Conservation (phyloP, 2,113 vertebrate species). For the Campylomormyrus tamandua region DNA sequence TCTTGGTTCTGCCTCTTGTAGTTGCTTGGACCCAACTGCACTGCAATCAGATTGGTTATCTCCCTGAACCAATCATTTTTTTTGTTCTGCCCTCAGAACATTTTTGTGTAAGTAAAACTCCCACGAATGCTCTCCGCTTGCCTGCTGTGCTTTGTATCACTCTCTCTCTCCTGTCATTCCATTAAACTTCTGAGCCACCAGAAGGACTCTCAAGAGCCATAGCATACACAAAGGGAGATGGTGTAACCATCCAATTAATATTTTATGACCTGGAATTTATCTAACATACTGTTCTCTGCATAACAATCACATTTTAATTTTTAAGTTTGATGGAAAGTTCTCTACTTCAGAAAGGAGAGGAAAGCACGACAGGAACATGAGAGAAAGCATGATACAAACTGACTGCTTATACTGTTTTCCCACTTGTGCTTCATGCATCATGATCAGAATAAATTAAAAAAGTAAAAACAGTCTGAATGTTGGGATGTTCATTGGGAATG, state of each 20-base stretch:
- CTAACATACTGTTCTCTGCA: background rate
- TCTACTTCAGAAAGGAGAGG: slow-evolving; percentile 32
- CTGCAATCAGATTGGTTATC: no score
- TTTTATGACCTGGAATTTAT: background rate
- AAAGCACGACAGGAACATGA: slow-evolving; percentile 1
- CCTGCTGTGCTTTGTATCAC: slow-evolving; percentile 42
- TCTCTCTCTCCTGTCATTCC: slow-evolving; percentile 37
- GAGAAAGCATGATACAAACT: slow-evolving; percentile 41
- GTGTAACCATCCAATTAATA: background rate
- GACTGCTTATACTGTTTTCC: background rate
- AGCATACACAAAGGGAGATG: background rate
- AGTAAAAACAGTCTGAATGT: background rate
- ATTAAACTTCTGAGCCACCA: background rate
- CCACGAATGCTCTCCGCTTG: slow-evolving; percentile 25
- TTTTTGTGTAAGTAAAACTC: no score
- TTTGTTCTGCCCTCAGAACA: no score
- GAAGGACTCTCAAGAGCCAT: background rate
- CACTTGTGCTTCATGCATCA: slow-evolving; percentile 9
- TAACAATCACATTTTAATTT: background rate
- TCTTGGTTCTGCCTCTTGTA: no score
- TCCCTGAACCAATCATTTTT: no score
- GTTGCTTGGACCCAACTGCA: no score
- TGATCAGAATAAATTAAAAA: slow-evolving; percentile 29
- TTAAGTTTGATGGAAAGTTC: background rate
- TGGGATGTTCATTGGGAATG: background rate